phyloP scores from a whole-genome alignment of 1,140 invertebrate species.

The Drosophila nigromelanica region DNA sequence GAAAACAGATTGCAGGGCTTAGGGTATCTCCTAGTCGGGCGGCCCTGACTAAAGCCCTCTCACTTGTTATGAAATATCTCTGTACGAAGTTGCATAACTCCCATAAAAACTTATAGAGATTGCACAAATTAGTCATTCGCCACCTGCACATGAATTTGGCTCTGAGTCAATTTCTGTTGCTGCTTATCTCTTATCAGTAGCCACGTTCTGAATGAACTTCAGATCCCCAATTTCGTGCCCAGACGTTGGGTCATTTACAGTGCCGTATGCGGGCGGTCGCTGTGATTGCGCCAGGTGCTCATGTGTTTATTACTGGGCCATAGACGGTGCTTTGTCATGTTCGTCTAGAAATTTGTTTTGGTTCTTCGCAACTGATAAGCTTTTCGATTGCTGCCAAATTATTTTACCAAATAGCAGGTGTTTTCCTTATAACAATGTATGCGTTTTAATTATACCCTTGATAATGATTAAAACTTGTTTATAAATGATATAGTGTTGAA shows the following conservation, averaged over 20 bases:
- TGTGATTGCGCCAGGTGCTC: slow-evolving; percentile 53
- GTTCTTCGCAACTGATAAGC: slow-evolving; percentile 13
- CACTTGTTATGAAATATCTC: not conserved
- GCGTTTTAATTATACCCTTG: too few species aligned
- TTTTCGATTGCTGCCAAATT: slow-evolving; percentile 4
- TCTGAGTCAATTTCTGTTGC: slow-evolving; percentile 39
- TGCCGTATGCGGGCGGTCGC: slow-evolving; percentile 11
- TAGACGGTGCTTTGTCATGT: not conserved
- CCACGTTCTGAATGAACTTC: slow-evolving; percentile 57
- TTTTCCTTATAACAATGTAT: not conserved
- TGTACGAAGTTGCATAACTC: not conserved
- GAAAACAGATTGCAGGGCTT: too few species aligned
- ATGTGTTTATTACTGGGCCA: slow-evolving; percentile 46
- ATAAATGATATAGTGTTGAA: too few species aligned
- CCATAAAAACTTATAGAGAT: not conserved
- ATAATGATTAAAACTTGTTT: too few species aligned
- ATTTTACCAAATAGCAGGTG: not conserved
- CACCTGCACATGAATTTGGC: slow-evolving; percentile 45
- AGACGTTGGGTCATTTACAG: slow-evolving; percentile 3
- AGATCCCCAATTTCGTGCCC: not conserved
- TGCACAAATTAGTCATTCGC: slow-evolving; percentile 13
- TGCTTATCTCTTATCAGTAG: slow-evolving; percentile 34
- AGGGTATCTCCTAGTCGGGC: too few species aligned
- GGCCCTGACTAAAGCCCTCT: too few species aligned
- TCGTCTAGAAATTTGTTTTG: slow-evolving; percentile 33